These are phyloP conservation scores for Rhincodon typus DNA, from an alignment of 2,797 vertebrate species.

Conservation along the genomic window DNA sequence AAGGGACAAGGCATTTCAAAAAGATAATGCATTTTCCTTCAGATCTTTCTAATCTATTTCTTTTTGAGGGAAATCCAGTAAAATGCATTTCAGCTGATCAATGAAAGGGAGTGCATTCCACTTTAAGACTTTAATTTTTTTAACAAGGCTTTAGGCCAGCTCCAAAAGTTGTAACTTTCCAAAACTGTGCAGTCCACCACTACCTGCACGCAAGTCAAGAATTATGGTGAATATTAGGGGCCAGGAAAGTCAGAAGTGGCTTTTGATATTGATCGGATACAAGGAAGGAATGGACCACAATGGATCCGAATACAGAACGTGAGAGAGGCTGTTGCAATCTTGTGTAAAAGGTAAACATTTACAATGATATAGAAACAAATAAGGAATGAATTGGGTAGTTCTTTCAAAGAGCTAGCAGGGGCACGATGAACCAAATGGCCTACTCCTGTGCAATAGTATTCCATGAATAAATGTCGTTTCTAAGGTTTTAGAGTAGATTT, in stretches of 20 bases:
- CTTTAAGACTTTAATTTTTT: constrained; percentile 24
- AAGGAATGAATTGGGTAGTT: neutral
- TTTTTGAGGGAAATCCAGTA: neutral
- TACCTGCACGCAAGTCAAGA: neutral
- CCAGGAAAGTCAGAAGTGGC: neutral
- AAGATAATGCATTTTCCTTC: neutral
- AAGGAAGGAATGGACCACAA: too few species aligned
- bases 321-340: neutral
- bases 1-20: neutral
- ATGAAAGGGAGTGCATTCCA: neutral
- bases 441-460: neutral
- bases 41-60: neutral
- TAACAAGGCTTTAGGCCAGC: constrained; percentile 6
- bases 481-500: too few species aligned
- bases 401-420: neutral
- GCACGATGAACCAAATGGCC: neutral
- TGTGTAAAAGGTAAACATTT: neutral
- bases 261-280: neutral
- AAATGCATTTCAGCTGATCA: constrained; percentile 6
- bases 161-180: neutral
- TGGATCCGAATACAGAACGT: neutral
- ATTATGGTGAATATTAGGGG: neutral
- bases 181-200: neutral
- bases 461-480: neutral
- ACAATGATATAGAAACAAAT: neutral